Evolutionary conservation across 2,797 vertebrate species (phyloP), one percentile per base, ranked within the genome.

Genomic region (Eulemur albifrons): DNA sequence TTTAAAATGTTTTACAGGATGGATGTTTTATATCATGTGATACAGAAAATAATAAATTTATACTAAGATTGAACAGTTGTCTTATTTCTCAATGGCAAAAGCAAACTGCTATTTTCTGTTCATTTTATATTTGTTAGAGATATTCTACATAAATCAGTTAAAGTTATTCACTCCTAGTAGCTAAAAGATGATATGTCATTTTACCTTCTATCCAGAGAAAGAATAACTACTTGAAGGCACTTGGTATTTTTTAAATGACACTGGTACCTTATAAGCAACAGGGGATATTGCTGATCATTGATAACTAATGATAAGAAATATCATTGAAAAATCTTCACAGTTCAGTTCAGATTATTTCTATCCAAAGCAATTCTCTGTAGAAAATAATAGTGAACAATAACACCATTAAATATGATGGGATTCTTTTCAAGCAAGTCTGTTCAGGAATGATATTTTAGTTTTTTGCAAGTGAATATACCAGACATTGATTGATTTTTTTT

Each of bases 401-500:
- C 57, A 45, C 17, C 50, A 80, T 73, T 88, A 83, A 90, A 90
- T 80, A 80, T 76, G 77, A 80, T 94, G 52, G 35, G 32, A 94
- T 95, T 94, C 45, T 77, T 96, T 97, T 93, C 57, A 43, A 90
- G 85, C 30, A 95, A 90, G 69, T 12, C 75, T 90, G 90, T 92
- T 95, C 94, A 92, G 48, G 38, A 81, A 92, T 50, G 45, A 32
- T 94, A 70, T 77, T 93, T 95, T 77, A 69, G 38, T 30, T 72
- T 90, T 73, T 88, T 90, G 23, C 38, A 85, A 85, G 77, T 92
- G 94, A 96, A 90, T 94, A 65, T 20, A 96, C 30, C 11, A 65
- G 72, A 95, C 82, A 90, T 86, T 88, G 77, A 97, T 88, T 96
- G 86, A 69, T 84, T 88, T 92, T 90, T 50, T 90, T 84, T 88